Evolutionary conservation across 2,797 vertebrate genomes (phyloP).

Genomic region (Syngnathus rostellatus): DNA sequence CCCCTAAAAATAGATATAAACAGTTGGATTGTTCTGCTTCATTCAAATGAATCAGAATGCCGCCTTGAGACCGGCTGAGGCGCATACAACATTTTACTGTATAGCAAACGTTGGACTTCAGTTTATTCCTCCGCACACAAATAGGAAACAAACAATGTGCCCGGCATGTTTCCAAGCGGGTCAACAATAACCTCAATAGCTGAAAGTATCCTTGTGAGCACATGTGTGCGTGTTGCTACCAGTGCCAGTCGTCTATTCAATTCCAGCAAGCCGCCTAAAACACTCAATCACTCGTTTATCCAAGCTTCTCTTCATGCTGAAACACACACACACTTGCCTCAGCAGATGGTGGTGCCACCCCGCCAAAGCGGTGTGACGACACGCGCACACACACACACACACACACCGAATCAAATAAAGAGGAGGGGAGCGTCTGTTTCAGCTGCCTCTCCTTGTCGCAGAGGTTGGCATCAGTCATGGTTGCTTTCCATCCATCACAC

Average conservation of each 20-base stretch:
- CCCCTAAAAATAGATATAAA: too few relatives aligned
- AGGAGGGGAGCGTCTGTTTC: conserved; percentile 61
- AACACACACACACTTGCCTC: conserved; percentile 30
- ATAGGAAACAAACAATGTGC: conserved; percentile 41
- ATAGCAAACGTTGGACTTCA: too few relatives aligned
- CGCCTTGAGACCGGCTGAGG: too few relatives aligned
- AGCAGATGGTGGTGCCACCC: conserved; percentile 49
- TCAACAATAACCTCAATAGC: conserved; percentile 66
- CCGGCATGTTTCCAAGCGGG: conserved; percentile 56
- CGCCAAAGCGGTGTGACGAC: conserved; percentile 32
- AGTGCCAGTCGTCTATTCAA: conserved; percentile 56
- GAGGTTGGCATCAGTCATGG: conserved; percentile 45
- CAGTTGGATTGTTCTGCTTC: too few relatives aligned
- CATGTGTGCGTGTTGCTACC: conserved; percentile 24
- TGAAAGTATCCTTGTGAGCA: conserved; percentile 30
- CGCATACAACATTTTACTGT: too few relatives aligned
- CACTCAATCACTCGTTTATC: conserved; percentile 63
- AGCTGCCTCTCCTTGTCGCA: conserved; percentile 55
- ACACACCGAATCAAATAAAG: conserved; percentile 46
- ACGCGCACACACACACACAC: conserved; percentile 21
- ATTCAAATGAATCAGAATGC: too few relatives aligned
- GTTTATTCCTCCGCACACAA: conserved; percentile 1
- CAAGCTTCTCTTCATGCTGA: conserved; percentile 46
- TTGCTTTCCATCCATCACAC: conserved; percentile 55
- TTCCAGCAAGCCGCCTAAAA: conserved; percentile 43